A percentile compares a stretch with the other conserved stretches of the same genome.
phyloP scores from a whole-genome alignment of 2,888 invertebrate genomes.

The Lydus trimaculatus region DNA sequence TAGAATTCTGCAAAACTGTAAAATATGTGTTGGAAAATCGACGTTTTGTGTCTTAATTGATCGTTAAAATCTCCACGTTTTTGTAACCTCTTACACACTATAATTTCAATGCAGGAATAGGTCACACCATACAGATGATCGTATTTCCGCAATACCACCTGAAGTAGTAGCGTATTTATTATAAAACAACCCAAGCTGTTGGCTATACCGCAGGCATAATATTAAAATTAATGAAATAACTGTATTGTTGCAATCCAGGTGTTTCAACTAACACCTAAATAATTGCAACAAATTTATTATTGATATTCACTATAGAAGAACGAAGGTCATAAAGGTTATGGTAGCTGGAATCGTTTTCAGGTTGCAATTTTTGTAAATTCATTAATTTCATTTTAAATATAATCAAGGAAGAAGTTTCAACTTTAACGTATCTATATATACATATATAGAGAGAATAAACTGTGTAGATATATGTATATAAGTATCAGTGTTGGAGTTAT shows the following conservation, averaged over 20 bases:
- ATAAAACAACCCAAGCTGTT: constrained; percentile 1
- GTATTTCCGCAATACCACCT: constrained; percentile 11
- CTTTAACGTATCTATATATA: background rate
- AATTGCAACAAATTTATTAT: background rate
- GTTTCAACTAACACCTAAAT: constrained; percentile 19
- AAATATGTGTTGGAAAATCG: background rate
- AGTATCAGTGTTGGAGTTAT: constrained; percentile 25
- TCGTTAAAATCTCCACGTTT: background rate
- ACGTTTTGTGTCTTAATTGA: background rate
- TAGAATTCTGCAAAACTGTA: too few species aligned
- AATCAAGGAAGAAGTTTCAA: background rate
- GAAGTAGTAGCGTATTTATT: constrained; percentile 1
- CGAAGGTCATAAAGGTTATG: constrained; percentile 17
- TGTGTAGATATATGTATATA: background rate
- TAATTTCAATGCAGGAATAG: background rate
- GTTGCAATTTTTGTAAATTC: background rate
- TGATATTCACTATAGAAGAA: background rate
- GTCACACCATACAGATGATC: background rate
- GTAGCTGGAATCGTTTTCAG: constrained; percentile 17
- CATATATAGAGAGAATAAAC: constrained; percentile 19
- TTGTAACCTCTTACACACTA: background rate
- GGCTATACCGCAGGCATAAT: background rate
- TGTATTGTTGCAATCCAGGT: constrained; percentile 21
- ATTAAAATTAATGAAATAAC: constrained; percentile 21
- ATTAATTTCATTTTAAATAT: too few species aligned